Percentiles rank a stretch among this genome's conserved stretches.
Evolutionary conservation across 2,113 vertebrate genomes (phyloP).

Genomic region (Heterochromis multidens): DNA sequence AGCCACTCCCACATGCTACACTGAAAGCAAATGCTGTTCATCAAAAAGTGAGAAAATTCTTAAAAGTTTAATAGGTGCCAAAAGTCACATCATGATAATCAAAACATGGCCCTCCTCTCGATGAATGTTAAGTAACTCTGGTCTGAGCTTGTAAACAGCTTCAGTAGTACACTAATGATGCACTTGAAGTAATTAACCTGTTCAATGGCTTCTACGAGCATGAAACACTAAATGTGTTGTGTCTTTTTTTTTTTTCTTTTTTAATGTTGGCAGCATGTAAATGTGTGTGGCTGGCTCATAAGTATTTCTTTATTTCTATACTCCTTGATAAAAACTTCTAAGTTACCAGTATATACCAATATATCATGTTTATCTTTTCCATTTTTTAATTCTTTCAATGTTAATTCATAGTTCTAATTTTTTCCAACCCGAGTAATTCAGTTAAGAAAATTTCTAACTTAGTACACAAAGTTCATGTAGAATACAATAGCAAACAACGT

Average conservation of each 20-base stretch:
- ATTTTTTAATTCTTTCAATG: neutral
- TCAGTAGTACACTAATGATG: neutral
- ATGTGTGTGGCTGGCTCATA: neutral
- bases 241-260: neutral
- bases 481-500: neutral
- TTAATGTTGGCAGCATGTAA: neutral
- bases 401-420: neutral
- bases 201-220: conserved; percentile 2
- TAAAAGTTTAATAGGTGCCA: neutral
- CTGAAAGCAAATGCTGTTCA: conserved; percentile 11
- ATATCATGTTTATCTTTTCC: neutral
- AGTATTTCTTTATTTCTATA: neutral
- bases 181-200: conserved; percentile 11
- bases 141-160: conserved; percentile 1
- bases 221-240: neutral
- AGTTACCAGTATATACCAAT: neutral
- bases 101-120: conserved; percentile 26
- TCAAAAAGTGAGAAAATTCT: neutral
- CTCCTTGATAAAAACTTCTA: neutral
- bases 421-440: neutral
- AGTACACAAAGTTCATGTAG: neutral
- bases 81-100: conserved; percentile 38
- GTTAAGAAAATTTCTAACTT: neutral
- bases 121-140: conserved; percentile 41
- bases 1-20: neutral